phyloP scores from a whole-genome alignment of 1,140 invertebrate genomes.

The Ruditapes philippinarum region DNA sequence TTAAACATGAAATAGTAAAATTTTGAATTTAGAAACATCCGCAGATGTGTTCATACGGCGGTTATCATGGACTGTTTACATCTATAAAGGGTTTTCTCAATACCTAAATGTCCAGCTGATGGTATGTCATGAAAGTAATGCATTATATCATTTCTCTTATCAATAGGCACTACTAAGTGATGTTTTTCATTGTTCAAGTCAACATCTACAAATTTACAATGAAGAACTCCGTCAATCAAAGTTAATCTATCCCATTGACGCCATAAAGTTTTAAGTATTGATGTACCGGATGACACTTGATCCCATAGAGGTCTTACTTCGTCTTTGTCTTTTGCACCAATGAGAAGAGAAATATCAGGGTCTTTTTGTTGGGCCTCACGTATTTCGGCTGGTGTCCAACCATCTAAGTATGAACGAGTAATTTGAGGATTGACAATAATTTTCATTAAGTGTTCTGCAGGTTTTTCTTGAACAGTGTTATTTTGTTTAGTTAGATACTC shows the following conservation, averaged over 20 bases:
- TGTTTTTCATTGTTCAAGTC: neutral
- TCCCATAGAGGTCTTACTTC: neutral
- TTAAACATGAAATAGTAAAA: too few relatives aligned
- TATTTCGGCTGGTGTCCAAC: neutral
- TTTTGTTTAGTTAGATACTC: too few relatives aligned
- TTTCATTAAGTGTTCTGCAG: too few relatives aligned
- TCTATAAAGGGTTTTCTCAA: neutral
- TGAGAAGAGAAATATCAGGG: neutral
- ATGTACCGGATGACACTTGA: neutral
- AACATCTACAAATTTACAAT: neutral
- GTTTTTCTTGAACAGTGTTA: too few relatives aligned
- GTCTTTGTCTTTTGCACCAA: neutral
- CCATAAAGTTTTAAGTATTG: neutral
- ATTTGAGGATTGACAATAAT: neutral
- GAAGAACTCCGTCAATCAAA: neutral
- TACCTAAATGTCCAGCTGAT: neutral
- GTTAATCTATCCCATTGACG: constrained; percentile 12
- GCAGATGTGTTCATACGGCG: too few relatives aligned
- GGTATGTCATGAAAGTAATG: constrained; percentile 1
- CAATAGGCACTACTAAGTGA: neutral
- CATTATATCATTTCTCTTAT: neutral
- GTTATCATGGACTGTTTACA: neutral
- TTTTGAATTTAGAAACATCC: too few relatives aligned
- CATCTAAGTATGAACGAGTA: neutral
- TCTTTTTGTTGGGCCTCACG: neutral